Conservation (phyloP, 2,113 vertebrate species). For the Suricata suricatta region DNA sequence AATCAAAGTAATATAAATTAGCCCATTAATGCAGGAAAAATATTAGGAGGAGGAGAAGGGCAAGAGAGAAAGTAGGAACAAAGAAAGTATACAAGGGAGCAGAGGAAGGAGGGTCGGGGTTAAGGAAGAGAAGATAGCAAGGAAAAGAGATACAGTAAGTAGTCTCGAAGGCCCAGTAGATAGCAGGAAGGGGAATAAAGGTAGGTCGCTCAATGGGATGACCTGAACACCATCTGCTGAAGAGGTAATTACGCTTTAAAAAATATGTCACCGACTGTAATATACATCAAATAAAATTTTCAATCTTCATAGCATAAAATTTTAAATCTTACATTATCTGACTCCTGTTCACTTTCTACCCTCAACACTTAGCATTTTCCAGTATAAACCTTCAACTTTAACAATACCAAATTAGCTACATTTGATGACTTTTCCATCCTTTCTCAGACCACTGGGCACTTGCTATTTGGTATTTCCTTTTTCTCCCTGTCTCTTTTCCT, state of each 20-base stretch:
- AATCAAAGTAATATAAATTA: neutral
- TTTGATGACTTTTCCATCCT: fast-evolving
- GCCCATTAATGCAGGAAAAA: neutral
- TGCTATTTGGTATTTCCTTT: fast-evolving
- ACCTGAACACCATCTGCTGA: neutral
- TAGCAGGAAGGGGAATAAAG: neutral
- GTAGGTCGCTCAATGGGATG: fast-evolving
- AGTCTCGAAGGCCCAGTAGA: neutral
- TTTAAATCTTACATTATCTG: too few relatives aligned
- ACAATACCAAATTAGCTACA: neutral
- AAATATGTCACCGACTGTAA: neutral
- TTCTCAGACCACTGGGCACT: neutral
- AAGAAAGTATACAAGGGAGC: neutral
- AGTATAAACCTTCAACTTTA: neutral
- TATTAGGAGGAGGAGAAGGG: neutral
- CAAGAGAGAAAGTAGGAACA: neutral
- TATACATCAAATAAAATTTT: neutral
- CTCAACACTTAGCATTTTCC: neutral
- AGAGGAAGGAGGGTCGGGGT: neutral
- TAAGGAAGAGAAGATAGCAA: neutral
- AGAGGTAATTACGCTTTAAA: neutral
- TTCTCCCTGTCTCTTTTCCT: neutral
- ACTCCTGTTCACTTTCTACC: neutral
- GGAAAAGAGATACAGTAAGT: neutral
- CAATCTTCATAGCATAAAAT: neutral